Percentiles rank a stretch among this genome's conserved stretches.
These are phyloP conservation scores for Tenthredo mesomela DNA, from an alignment of 2,888 invertebrate species.

Conservation along the genomic window DNA sequence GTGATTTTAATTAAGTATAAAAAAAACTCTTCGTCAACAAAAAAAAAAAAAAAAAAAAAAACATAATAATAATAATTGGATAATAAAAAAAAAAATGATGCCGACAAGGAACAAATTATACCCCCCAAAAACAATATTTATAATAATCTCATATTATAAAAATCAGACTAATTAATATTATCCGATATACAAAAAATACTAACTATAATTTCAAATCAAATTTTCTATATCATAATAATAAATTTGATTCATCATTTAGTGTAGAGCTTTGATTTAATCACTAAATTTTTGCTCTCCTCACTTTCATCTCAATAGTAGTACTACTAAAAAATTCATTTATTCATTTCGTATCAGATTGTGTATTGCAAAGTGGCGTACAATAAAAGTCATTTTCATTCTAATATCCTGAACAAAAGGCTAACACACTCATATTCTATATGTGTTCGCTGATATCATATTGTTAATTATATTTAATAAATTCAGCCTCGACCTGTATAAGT, in stretches of 20 bases:
- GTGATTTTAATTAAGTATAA: conserved; percentile 51
- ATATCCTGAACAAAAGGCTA: neutral
- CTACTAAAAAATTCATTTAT: neutral
- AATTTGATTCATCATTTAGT: neutral
- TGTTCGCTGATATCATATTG: too few species aligned
- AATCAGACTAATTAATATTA: neutral
- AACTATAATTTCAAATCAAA: neutral
- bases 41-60: neutral
- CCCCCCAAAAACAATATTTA: neutral
- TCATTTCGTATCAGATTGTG: neutral
- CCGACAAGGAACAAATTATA: conserved; percentile 22
- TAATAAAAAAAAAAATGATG: conserved; percentile 4
- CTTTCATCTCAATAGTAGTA: neutral
- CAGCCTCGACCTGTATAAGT: too few species aligned
- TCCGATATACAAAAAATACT: neutral
- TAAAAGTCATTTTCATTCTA: neutral
- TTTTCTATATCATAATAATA: neutral
- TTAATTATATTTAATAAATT: neutral
- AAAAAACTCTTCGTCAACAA: neutral
- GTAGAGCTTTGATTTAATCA: neutral
- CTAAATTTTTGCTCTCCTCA: neutral
- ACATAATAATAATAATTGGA: too few species aligned
- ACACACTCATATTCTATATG: neutral
- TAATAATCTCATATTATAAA: neutral
- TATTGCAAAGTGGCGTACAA: neutral